Conservation (phyloP, 2,113 vertebrate genomes). For the Periophthalmus modestus region DNA sequence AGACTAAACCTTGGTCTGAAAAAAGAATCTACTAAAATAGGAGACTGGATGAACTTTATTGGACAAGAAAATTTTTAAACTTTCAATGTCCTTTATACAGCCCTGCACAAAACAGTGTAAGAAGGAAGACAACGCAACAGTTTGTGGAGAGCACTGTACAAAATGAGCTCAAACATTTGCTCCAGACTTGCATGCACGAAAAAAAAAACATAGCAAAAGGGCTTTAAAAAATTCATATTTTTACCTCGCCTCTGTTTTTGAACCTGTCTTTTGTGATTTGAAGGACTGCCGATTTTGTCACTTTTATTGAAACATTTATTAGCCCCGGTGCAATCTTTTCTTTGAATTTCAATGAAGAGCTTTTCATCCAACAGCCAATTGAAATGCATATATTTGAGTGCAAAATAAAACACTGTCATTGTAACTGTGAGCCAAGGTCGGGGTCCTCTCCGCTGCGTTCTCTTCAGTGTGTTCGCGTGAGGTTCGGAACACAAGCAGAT, state of each 20-base stretch:
- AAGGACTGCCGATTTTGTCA: not conserved
- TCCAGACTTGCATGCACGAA: not conserved
- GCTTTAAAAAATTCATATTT: not conserved
- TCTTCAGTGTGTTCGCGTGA: constrained; percentile 26
- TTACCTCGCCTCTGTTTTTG: not conserved
- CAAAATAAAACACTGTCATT: constrained; percentile 24
- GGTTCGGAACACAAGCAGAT: constrained; percentile 19
- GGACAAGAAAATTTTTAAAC: too few species aligned
- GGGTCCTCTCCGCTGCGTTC: constrained; percentile 17
- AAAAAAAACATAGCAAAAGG: not conserved
- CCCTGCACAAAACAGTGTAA: too few species aligned
- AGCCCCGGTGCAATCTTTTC: constrained; percentile 2
- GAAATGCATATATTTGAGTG: constrained; percentile 6
- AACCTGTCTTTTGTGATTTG: not conserved
- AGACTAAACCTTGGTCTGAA: too few species aligned
- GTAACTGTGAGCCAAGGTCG: constrained; percentile 28
- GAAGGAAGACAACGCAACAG: too few species aligned
- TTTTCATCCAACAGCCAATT: constrained; percentile 8
- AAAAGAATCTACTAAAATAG: too few species aligned
- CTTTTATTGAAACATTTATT: constrained; percentile 7
- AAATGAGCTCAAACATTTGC: too few species aligned
- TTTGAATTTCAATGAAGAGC: constrained; percentile 11
- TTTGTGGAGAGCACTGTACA: too few species aligned
- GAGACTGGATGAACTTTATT: too few species aligned
- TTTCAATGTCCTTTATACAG: too few species aligned